Percentiles rank a stretch among this genome's conserved stretches.
Evolutionary conservation across 2,888 invertebrate species (phyloP).

Genomic region (Melieria omissa): DNA sequence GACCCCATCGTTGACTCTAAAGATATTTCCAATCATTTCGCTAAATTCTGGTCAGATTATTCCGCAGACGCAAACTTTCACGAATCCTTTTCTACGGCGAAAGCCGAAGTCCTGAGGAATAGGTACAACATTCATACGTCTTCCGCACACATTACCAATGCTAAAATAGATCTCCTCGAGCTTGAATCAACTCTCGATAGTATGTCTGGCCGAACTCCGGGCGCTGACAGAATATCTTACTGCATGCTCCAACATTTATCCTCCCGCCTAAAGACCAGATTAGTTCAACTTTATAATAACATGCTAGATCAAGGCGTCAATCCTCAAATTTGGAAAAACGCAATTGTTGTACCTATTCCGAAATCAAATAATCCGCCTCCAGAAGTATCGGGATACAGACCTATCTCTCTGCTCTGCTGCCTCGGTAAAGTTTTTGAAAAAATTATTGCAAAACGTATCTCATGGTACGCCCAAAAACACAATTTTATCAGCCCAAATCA

Average conservation of each 20-base stretch:
- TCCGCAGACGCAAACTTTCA: too few relatives aligned
- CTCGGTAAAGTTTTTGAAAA: conserved; percentile 26
- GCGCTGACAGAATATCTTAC: conserved; percentile 1
- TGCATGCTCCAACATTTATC: background rate
- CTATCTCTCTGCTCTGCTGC: conserved; percentile 23
- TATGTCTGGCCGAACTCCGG: background rate
- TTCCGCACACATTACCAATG: background rate
- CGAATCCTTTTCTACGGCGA: background rate
- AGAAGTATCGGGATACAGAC: conserved; percentile 14
- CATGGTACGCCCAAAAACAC: conserved; percentile 52
- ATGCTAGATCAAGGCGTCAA: background rate
- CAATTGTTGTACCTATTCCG: conserved; percentile 11
- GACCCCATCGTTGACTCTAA: too few relatives aligned
- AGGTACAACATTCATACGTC: background rate
- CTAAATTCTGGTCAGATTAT: too few relatives aligned
- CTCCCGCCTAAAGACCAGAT: too few relatives aligned
- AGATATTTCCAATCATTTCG: too few relatives aligned
- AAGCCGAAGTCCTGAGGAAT: background rate
- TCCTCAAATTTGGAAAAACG: conserved; percentile 4
- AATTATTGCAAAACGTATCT: conserved; percentile 27
- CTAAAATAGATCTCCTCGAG: background rate
- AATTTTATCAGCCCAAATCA: conserved; percentile 27
- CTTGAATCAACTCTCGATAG: background rate
- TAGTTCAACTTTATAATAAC: background rate
- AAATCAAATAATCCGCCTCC: conserved; percentile 10